Conservation (phyloP, 2,888 invertebrate species). For the Automeris io region DNA sequence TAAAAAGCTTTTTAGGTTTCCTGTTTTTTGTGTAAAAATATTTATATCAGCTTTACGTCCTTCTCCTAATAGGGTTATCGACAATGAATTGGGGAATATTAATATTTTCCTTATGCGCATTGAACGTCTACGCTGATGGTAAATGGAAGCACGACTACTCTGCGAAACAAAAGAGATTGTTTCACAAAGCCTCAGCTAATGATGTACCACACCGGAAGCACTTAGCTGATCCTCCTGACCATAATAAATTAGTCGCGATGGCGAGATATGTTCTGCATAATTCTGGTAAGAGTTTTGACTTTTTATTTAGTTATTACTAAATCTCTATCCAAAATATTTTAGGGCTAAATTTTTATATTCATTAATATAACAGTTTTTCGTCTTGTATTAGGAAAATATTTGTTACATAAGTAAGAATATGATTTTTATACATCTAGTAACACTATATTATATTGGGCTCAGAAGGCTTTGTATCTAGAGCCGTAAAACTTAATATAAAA, state of each 20-base stretch:
- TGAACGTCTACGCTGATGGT: slow-evolving; percentile 27
- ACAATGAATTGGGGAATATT: slow-evolving; percentile 32
- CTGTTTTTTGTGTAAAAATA: background rate
- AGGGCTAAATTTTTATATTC: too few species aligned
- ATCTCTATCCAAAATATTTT: too few species aligned
- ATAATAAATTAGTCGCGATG: slow-evolving; percentile 79
- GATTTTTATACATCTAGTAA: too few species aligned
- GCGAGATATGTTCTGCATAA: slow-evolving; percentile 84
- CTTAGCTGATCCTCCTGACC: slow-evolving; percentile 73
- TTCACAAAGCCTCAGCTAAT: slow-evolving; percentile 30
- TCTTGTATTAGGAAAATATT: too few species aligned
- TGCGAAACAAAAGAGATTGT: slow-evolving; percentile 13
- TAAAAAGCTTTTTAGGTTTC: too few species aligned
- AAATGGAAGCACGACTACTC: slow-evolving; percentile 21
- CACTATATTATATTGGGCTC: too few species aligned
- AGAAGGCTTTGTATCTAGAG: too few species aligned
- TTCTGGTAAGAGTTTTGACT: slow-evolving; percentile 80
- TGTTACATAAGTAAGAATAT: too few species aligned
- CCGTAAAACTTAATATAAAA: too few species aligned
- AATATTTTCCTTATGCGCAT: slow-evolving; percentile 20
- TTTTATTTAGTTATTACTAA: too few species aligned
- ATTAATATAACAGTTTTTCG: too few species aligned
- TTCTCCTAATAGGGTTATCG: slow-evolving; percentile 11
- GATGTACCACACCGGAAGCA: slow-evolving; percentile 25
- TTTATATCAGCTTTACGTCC: background rate